These are phyloP conservation scores for Micromussa lordhowensis DNA, from an alignment of 92 coral and sea anemone genomes.

Conservation along the genomic window DNA sequence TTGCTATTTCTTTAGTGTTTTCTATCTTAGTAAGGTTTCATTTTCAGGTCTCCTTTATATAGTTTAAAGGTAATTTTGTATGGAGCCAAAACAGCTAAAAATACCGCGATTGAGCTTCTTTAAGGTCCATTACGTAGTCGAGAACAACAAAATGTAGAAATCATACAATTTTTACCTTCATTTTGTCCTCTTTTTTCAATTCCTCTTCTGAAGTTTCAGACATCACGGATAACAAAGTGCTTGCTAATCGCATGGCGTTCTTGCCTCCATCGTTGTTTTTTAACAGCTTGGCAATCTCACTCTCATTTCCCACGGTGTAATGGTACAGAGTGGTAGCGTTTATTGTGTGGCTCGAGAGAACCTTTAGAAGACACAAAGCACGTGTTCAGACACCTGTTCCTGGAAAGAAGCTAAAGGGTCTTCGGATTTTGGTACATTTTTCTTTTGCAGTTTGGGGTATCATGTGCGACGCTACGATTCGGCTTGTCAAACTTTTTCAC, in stretches of 20 bases:
- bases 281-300: conserved; percentile 71
- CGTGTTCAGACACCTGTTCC: not conserved
- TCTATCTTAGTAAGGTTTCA: too few species aligned
- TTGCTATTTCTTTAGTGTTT: too few species aligned
- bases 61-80: too few species aligned
- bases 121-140: too few species aligned
- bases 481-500: too few species aligned
- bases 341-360: not conserved
- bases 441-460: not conserved
- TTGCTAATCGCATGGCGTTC: conserved; percentile 84
- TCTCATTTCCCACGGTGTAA: conserved; percentile 75
- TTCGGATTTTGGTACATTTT: not conserved
- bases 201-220: conserved; percentile 52
- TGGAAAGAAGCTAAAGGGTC: not conserved
- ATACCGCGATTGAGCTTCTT: too few species aligned
- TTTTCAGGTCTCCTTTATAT: too few species aligned
- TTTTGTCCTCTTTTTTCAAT: conserved; percentile 63
- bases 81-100: too few species aligned
- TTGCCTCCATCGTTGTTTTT: conserved; percentile 71
- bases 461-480: too few species aligned
- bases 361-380: not conserved
- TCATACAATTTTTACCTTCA: conserved; percentile 50
- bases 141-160: not conserved
- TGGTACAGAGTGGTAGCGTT: conserved; percentile 56
- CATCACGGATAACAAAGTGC: conserved; percentile 76